A percentile compares a stretch with the other conserved stretches of the same genome.
Evolutionary conservation across 2,888 invertebrate species (phyloP).

Genomic region (Acanthosepion esculentum): DNA sequence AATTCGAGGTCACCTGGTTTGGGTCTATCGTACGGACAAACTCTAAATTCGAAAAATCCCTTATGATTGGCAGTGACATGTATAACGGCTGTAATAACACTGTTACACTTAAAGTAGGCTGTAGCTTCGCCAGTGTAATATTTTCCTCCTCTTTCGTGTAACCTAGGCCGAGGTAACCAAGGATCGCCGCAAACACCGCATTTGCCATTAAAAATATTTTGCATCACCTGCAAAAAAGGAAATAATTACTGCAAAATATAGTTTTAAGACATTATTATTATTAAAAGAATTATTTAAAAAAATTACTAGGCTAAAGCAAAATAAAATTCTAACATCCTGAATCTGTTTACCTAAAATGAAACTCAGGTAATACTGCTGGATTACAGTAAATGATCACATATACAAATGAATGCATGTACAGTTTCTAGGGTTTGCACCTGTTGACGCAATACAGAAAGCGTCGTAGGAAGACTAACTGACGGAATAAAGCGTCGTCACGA

Average conservation of each 20-base stretch:
- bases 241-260: not conserved
- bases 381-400: too few species aligned
- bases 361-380: too few species aligned
- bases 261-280: too few species aligned
- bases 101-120: slow-evolving; percentile 52
- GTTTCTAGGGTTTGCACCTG: too few species aligned
- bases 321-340: too few species aligned
- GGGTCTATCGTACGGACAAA: slow-evolving; percentile 58
- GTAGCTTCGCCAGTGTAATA: slow-evolving; percentile 55
- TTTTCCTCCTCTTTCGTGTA: slow-evolving; percentile 57
- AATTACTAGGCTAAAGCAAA: too few species aligned
- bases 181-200: slow-evolving; percentile 61
- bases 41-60: slow-evolving; percentile 58
- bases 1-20: slow-evolving; percentile 54
- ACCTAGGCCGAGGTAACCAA: slow-evolving; percentile 54
- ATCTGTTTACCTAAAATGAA: too few species aligned
- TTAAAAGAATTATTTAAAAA: too few species aligned
- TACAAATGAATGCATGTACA: too few species aligned
- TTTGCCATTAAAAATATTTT: slow-evolving; percentile 52
- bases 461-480: too few species aligned
- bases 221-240: slow-evolving; percentile 50
- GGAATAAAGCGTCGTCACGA: too few species aligned
- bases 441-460: too few species aligned
- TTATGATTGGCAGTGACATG: slow-evolving; percentile 58
- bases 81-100: slow-evolving; percentile 53